Conservation (phyloP, 2,888 invertebrate species). For the Podabrus alpinus region DNA sequence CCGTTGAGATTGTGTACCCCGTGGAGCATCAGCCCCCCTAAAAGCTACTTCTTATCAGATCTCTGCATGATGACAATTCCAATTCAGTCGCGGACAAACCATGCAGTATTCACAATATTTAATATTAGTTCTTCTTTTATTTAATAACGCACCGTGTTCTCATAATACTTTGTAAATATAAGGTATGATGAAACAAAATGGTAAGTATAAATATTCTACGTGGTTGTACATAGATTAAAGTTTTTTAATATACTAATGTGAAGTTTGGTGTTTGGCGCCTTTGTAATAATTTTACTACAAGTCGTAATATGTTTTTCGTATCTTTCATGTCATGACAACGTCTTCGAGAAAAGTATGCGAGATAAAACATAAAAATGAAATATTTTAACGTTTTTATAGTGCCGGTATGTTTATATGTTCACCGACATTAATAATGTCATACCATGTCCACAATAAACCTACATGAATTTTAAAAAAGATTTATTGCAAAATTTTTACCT, state of each 20-base stretch:
- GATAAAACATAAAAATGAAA: slow-evolving; percentile 51
- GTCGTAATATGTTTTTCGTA: slow-evolving; percentile 49
- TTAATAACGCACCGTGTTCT: not conserved
- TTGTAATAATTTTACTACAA: slow-evolving; percentile 50
- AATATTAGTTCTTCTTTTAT: slow-evolving; percentile 6
- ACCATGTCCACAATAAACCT: slow-evolving; percentile 7
- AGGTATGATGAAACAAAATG: slow-evolving; percentile 8
- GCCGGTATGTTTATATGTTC: slow-evolving; percentile 28
- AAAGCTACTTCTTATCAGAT: slow-evolving; percentile 56
- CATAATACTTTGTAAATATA: slow-evolving; percentile 11
- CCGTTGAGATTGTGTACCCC: slow-evolving; percentile 46
- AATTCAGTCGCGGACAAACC: slow-evolving; percentile 47
- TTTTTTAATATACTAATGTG: slow-evolving; percentile 45
- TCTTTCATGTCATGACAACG: slow-evolving; percentile 47
- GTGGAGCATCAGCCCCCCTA: slow-evolving; percentile 45
- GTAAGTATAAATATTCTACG: not conserved
- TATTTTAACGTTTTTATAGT: slow-evolving; percentile 40
- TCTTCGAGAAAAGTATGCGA: slow-evolving; percentile 45
- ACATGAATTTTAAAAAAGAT: slow-evolving; percentile 1
- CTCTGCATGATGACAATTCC: slow-evolving; percentile 57
- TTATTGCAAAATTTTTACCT: slow-evolving; percentile 1
- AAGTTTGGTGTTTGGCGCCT: slow-evolving; percentile 50
- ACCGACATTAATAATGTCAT: slow-evolving; percentile 31
- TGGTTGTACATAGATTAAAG: slow-evolving; percentile 36
- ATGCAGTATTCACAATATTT: slow-evolving; percentile 26